Conservation (phyloP, 2,797 vertebrate genomes). For the Ceyx erithaca region DNA sequence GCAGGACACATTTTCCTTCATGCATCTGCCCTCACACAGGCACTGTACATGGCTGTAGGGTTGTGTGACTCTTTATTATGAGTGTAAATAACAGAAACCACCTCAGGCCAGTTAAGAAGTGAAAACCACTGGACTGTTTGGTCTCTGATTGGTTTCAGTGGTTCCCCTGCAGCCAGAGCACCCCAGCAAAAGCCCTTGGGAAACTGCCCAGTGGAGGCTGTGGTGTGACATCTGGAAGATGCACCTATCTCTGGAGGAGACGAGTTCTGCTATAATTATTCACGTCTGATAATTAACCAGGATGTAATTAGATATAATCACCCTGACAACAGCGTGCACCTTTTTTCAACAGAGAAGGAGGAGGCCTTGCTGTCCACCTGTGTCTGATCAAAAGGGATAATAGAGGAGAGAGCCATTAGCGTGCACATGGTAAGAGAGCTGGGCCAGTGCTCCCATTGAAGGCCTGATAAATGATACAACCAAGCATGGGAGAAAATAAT, state of each 20-base stretch:
- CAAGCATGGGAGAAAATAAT: slow-evolving; percentile 64
- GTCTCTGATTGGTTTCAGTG: not conserved
- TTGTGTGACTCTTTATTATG: not conserved
- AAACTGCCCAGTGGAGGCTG: not conserved
- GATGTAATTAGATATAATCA: slow-evolving; percentile 83
- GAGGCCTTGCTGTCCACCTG: slow-evolving; percentile 76
- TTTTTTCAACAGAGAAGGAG: slow-evolving; percentile 75
- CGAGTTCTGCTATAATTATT: slow-evolving; percentile 74
- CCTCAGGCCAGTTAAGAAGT: not conserved
- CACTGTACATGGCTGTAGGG: not conserved
- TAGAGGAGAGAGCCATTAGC: slow-evolving; percentile 66
- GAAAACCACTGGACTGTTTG: not conserved
- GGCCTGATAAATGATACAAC: slow-evolving; percentile 71
- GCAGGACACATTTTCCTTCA: not conserved
- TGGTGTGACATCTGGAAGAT: slow-evolving; percentile 74
- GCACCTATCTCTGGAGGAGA: slow-evolving; percentile 59
- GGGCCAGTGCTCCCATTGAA: slow-evolving; percentile 59
- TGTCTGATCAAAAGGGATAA: slow-evolving; percentile 74
- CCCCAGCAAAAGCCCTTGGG: slow-evolving; percentile 32
- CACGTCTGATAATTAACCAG: slow-evolving; percentile 79
- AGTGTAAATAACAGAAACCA: not conserved
- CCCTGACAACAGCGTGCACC: slow-evolving; percentile 74
- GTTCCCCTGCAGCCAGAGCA: not conserved
- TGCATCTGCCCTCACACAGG: not conserved
- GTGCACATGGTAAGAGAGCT: slow-evolving; percentile 61